These are phyloP conservation scores for Branchipolynoe longqiensis DNA, from an alignment of 2,888 invertebrate species.

Conservation along the genomic window DNA sequence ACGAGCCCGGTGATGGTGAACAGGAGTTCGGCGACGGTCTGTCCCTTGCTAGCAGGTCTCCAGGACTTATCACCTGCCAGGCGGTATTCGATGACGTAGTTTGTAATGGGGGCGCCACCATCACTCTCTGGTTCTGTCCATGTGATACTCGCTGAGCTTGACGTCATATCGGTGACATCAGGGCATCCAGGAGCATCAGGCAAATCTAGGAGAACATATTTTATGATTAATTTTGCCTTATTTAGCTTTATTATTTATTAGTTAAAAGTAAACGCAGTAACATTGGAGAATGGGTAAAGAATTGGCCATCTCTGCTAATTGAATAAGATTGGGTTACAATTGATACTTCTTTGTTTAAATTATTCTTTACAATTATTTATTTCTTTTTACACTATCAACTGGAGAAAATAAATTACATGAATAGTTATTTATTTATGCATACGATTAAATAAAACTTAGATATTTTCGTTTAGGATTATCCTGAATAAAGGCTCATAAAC, in stretches of 20 bases:
- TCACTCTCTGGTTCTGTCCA: slow-evolving; percentile 77
- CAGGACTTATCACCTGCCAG: slow-evolving; percentile 63
- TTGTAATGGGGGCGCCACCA: slow-evolving; percentile 76
- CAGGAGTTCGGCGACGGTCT: slow-evolving; percentile 51
- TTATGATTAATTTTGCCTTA: not conserved
- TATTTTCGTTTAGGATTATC: too few species aligned
- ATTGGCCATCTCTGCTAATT: too few species aligned
- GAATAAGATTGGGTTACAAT: not conserved
- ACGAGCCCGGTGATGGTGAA: slow-evolving; percentile 67
- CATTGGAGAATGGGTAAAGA: too few species aligned
- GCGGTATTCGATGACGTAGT: slow-evolving; percentile 73
- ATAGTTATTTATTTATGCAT: too few species aligned
- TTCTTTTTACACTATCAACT: not conserved
- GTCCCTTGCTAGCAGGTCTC: slow-evolving; percentile 58
- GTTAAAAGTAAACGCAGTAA: too few species aligned
- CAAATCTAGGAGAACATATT: not conserved
- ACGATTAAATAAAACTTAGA: too few species aligned
- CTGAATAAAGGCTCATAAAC: too few species aligned
- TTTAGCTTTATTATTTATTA: too few species aligned
- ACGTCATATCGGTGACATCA: slow-evolving; percentile 82
- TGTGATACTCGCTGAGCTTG: slow-evolving; percentile 89
- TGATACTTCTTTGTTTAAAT: not conserved
- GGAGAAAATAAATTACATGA: too few species aligned
- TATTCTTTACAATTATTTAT: not conserved
- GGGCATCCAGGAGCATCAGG: slow-evolving; percentile 65